phyloP scores from a whole-genome alignment of 2,797 vertebrate species.

The Nyctibius grandis region DNA sequence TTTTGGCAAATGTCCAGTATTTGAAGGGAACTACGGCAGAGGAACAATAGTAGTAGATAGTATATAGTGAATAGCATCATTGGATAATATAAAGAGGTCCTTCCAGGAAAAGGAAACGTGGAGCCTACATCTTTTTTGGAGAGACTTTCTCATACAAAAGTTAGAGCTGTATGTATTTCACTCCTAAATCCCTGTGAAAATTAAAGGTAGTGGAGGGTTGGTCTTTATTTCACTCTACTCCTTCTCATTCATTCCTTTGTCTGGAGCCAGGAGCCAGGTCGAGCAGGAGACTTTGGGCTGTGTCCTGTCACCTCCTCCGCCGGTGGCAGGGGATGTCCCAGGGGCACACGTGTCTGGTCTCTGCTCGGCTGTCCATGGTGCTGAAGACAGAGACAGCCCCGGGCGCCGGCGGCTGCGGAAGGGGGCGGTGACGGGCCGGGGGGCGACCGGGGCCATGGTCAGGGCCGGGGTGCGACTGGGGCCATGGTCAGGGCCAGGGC shows the following conservation, averaged over 20 bases:
- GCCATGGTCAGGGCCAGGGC: too few species aligned
- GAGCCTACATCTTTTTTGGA: not conserved
- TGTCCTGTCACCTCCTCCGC: not conserved
- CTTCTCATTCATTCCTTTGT: not conserved
- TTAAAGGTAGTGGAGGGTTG: not conserved
- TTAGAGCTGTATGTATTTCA: not conserved
- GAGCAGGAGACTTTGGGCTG: not conserved
- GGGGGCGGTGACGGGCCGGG: too few species aligned
- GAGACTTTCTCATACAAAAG: not conserved
- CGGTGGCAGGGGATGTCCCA: rapidly evolving
- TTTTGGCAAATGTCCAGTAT: not conserved
- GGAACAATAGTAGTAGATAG: not conserved
- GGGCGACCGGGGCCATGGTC: too few species aligned
- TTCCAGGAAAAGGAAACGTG: not conserved
- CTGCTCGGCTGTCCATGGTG: not conserved
- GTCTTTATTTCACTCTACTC: not conserved
- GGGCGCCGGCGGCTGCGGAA: too few species aligned
- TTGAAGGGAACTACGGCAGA: not conserved
- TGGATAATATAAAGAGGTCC: not conserved
- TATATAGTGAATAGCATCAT: not conserved
- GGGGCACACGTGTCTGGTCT: rapidly evolving
- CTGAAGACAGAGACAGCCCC: not conserved
- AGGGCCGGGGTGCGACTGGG: too few species aligned
- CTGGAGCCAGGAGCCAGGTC: not conserved
- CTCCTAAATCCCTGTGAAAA: not conserved